Conservation (phyloP, 2,797 vertebrate species). For the Nothura maculosa region DNA sequence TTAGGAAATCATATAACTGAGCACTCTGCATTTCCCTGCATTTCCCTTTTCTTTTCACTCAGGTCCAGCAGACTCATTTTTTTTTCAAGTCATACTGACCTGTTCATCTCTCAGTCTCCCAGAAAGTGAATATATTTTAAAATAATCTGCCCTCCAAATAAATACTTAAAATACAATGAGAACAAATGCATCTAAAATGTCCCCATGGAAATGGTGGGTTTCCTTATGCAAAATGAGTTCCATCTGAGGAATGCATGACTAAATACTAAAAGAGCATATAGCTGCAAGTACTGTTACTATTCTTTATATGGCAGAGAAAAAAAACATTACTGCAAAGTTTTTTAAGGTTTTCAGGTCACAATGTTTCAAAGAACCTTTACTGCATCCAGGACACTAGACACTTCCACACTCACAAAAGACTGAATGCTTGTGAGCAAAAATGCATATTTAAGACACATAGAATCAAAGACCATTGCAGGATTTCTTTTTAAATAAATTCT, state of each 20-base stretch:
- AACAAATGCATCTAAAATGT: background rate
- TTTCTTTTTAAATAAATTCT: background rate
- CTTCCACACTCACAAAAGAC: background rate
- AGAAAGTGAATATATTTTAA: background rate
- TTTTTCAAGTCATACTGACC: background rate
- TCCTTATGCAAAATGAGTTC: background rate
- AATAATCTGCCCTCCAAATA: background rate
- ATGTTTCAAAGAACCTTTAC: rapidly evolving
- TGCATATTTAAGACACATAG: background rate
- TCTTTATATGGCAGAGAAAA: background rate
- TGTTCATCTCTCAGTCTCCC: background rate
- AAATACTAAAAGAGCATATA: background rate
- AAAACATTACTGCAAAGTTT: background rate
- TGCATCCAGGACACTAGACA: background rate
- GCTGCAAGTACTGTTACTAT: background rate
- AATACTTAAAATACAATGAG: background rate
- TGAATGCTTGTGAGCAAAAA: background rate
- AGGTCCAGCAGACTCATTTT: background rate
- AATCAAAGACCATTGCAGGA: background rate
- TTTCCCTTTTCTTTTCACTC: background rate
- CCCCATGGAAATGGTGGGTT: background rate
- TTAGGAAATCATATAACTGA: background rate
- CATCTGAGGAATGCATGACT: background rate
- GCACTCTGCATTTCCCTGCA: background rate
- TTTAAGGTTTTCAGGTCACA: background rate